Conservation (phyloP, 2,113 vertebrate genomes). For the Conger conger region DNA sequence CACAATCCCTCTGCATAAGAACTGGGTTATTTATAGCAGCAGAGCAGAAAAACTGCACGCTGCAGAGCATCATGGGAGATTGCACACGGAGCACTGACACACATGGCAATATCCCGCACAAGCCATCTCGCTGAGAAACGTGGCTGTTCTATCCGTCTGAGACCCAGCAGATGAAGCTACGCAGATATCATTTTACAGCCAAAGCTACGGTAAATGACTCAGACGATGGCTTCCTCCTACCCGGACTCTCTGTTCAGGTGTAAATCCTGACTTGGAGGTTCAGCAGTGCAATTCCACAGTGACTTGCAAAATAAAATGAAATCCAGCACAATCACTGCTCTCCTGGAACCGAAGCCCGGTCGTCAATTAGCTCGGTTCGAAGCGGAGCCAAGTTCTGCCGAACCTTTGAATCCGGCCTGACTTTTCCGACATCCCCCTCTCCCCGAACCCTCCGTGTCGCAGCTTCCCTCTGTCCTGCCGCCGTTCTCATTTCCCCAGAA, state of each 20-base stretch:
- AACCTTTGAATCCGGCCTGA: not conserved
- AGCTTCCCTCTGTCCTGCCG: not conserved
- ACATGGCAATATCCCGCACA: not conserved
- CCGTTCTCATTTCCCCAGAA: not conserved
- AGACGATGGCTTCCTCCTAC: too few species aligned
- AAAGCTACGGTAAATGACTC: not conserved
- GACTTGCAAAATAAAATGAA: not conserved
- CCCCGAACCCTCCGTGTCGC: not conserved
- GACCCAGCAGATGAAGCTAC: not conserved
- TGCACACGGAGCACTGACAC: not conserved
- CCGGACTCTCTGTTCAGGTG: not conserved
- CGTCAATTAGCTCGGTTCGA: not conserved
- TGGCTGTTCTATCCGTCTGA: not conserved
- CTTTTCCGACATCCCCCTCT: not conserved
- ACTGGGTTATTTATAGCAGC: not conserved
- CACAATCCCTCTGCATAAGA: not conserved
- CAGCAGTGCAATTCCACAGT: not conserved
- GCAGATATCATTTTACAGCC: not conserved
- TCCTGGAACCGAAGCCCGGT: not conserved
- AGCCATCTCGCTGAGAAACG: not conserved
- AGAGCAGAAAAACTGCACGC: not conserved
- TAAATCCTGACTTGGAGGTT: not conserved
- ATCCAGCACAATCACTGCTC: not conserved
- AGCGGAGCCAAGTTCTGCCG: not conserved
- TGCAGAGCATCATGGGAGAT: not conserved